Evolutionary conservation across 2,113 vertebrate genomes (phyloP), one percentile per base, ranked within the genome.

Genomic region (Litocranius walleri): DNA sequence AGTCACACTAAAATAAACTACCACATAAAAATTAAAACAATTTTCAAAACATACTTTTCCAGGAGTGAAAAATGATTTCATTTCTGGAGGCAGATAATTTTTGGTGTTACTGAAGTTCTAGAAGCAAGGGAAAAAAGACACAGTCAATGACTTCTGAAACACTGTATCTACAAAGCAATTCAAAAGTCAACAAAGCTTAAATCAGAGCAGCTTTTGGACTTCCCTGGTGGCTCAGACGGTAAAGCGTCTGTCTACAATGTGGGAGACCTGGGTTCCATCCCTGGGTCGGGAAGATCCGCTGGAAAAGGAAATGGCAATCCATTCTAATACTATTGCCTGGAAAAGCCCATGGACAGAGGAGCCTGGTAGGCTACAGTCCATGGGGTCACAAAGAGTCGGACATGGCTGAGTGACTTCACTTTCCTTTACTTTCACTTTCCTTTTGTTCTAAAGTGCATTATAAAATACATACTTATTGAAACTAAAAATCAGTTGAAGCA

Each of bases 51-150:
- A 0, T 98, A 99, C 99, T 99, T 99, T 99, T 98, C 99, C 99
- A 95, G 99, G 99, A 90, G 99, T 99, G 97, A 99, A 99, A 98
- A 99, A 99, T 0, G 99, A 98, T 98, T 99, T 99, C 99, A 99
- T 99, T 99, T 99, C 99, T 56, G 99, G 99, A 97, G 99, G 99
- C 97, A 99, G 99, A 74, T 99, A 99, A 98, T 99, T 99, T 99
- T 99, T 99, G 98, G 99, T 99, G 99, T 99, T 99, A 99, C 99
- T 99, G 98, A 99, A 99, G 98, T 99, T 99, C 99, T 99, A 98
- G 71, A 98, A 98, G 59, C 59, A 96, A 98, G 7, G 7, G 2
- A 10, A 98, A 5, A 89, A 40, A 90, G 86, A 93, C 95, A 85
- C 29, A 13, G 88, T 84, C 17, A 98, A 52, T 19, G 30, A 88